Evolutionary conservation across 2,888 invertebrate species (phyloP).

Genomic region (Meiosimyza decipiens): DNA sequence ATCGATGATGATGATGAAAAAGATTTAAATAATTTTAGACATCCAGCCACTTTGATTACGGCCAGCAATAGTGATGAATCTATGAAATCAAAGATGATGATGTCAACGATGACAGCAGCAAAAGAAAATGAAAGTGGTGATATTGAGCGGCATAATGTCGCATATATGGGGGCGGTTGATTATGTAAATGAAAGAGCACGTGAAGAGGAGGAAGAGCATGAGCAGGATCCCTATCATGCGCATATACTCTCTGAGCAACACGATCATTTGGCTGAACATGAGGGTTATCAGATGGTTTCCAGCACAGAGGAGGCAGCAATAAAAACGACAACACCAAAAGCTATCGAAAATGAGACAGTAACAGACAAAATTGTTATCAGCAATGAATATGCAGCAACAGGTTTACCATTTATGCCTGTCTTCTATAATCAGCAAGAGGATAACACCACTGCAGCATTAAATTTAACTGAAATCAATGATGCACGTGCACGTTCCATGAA

Average conservation of each 20-base stretch:
- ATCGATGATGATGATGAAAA: conserved; percentile 59
- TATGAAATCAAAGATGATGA: conserved; percentile 40
- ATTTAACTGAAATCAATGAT: conserved; percentile 40
- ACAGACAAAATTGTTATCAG: conserved; percentile 51
- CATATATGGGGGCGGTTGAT: background rate
- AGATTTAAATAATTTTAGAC: conserved; percentile 61
- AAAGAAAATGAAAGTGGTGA: conserved; percentile 35
- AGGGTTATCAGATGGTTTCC: conserved; percentile 61
- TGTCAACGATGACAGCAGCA: conserved; percentile 35
- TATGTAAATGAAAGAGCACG: conserved; percentile 35
- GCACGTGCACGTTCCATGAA: conserved; percentile 62
- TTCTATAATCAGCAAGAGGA: conserved; percentile 34
- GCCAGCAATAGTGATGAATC: conserved; percentile 58
- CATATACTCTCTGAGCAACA: conserved; percentile 63
- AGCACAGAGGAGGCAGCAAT: conserved; percentile 53
- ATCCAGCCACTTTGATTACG: conserved; percentile 61
- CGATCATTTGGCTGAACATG: conserved; percentile 62
- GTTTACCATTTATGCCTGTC: conserved; percentile 45
- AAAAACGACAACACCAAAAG: conserved; percentile 39
- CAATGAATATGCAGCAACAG: conserved; percentile 55
- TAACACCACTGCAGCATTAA: conserved; percentile 32
- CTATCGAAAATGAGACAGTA: conserved; percentile 38
- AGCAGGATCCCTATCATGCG: conserved; percentile 62
- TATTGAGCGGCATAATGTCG: conserved; percentile 32
- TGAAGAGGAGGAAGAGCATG: conserved; percentile 43